phyloP scores from a whole-genome alignment of 1,140 invertebrate species.

The Polypedilum vanderplanki region DNA sequence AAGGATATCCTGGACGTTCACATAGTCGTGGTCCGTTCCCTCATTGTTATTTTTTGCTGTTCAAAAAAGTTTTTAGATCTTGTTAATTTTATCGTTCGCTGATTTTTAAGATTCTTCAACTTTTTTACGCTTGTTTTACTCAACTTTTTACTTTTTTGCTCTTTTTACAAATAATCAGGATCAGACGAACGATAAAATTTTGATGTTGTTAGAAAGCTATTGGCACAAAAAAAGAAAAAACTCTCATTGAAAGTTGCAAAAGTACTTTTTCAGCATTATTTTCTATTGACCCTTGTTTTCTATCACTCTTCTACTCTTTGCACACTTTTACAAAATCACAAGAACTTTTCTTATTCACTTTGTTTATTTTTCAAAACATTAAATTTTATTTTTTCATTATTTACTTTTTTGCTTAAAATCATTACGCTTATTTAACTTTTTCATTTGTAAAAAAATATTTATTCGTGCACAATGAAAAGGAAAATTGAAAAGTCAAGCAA shows the following conservation, averaged over 20 bases:
- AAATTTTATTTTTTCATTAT: neutral
- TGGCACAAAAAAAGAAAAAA: constrained; percentile 6
- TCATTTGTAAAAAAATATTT: too few relatives aligned
- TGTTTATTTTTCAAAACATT: neutral
- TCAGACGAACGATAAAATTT: neutral
- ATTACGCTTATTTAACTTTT: too few relatives aligned
- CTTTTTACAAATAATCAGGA: neutral
- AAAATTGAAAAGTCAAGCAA: too few relatives aligned
- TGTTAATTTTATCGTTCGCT: neutral
- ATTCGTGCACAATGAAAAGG: too few relatives aligned
- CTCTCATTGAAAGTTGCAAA: neutral
- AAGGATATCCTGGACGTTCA: constrained; percentile 34
- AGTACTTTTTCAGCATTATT: neutral
- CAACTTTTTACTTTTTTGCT: neutral
- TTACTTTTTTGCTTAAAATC: neutral
- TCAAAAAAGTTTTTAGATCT: neutral
- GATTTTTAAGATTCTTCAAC: constrained; percentile 23
- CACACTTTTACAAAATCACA: neutral
- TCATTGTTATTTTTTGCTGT: too few relatives aligned
- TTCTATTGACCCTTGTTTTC: neutral
- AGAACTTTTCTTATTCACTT: neutral
- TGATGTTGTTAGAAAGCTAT: neutral
- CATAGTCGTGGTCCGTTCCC: constrained; percentile 43
- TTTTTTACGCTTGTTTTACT: constrained; percentile 18
- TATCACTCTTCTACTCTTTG: neutral